Base-by-base conservation (phyloP, 2,888 invertebrate genomes). In the Periphyllus acericola region DNA sequence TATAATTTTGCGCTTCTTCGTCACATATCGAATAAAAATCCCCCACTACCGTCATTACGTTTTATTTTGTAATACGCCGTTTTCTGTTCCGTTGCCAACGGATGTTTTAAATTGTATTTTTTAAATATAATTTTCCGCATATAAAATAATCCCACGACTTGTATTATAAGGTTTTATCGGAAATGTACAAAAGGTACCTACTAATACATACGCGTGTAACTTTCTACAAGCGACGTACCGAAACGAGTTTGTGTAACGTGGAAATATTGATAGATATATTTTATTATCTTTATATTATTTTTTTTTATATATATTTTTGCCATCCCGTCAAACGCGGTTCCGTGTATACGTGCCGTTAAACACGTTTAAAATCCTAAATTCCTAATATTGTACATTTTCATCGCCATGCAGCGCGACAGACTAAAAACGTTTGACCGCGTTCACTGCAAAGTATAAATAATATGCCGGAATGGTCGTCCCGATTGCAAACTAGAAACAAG, bases 401-500 rank as follows among this genome's bases (percentile, higher is more conserved):
- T 46, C 46, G 14, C 14, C 11, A 14, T 46, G 46, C 14, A 46
- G 14, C 46, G 46, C 46, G 14, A 46, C 14, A 46, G 46, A 46
- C 14, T 46, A 46, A 19, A 19, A 76, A 29, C 76, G 19, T 9
- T 40, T 19, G 46, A 46, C 46, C 40, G 19, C 21, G n/a, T 9
- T 46, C 29, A 46, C 75, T 40, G 46, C 46, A 19, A 46, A 46
- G 19, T 8, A 46, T 46, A 14, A 29, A 76, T 60, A 60, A 46
- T 46, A 76, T 19, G 29, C 29, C 17, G 29, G n/a, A 46, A 46
- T 46, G 76, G 76, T 19, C 29, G 76, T 46, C 46, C 29, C 21
- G 46, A 46, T 76, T 76, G 46, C 40, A 76, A 76, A 76, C 76
- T 76, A 76, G 46, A 76, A 76, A 76, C 76, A 29, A 76, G 76